A percentile compares a stretch with the other conserved stretches of the same genome.
Conservation (phyloP, 1,140 invertebrate genomes). For the Leptinotarsa undecemlineata region DNA sequence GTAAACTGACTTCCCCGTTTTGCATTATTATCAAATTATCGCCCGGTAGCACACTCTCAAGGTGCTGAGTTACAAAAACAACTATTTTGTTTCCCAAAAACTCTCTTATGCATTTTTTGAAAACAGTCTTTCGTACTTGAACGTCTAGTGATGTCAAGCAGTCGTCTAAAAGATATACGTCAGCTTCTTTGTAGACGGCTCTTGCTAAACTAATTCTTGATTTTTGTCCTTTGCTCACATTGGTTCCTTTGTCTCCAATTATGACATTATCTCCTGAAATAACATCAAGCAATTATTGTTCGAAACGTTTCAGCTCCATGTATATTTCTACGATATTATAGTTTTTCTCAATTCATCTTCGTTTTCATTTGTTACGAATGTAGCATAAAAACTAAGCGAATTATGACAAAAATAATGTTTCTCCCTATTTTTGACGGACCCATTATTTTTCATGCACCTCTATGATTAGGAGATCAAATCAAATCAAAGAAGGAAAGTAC, state of each 20-base stretch:
- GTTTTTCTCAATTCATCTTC: too few relatives aligned
- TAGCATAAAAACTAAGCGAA: too few relatives aligned
- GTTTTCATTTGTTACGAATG: too few relatives aligned
- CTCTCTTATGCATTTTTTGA: slow-evolving; percentile 71
- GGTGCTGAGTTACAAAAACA: slow-evolving; percentile 78
- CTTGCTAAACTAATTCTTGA: slow-evolving; percentile 87
- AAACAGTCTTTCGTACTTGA: slow-evolving; percentile 80
- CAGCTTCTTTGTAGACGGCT: slow-evolving; percentile 77
- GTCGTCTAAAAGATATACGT: slow-evolving; percentile 82
- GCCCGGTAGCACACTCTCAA: slow-evolving; percentile 31
- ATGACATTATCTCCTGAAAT: slow-evolving; percentile 78
- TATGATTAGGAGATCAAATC: too few relatives aligned
- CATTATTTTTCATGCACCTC: too few relatives aligned
- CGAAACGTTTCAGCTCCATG: too few relatives aligned
- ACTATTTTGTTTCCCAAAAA: slow-evolving; percentile 72
- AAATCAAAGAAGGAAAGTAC: too few relatives aligned
- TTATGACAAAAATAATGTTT: too few relatives aligned
- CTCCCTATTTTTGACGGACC: too few relatives aligned
- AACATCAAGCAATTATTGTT: slow-evolving; percentile 60
- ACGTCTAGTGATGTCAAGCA: slow-evolving; percentile 82
- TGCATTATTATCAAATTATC: slow-evolving; percentile 41
- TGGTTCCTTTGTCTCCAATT: slow-evolving; percentile 80
- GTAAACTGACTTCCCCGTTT: slow-evolving; percentile 31
- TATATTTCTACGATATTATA: too few relatives aligned
- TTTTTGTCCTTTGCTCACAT: slow-evolving; percentile 84